Evolutionary conservation across 2,797 vertebrate genomes (phyloP).

Genomic region (Vultur gryphus): DNA sequence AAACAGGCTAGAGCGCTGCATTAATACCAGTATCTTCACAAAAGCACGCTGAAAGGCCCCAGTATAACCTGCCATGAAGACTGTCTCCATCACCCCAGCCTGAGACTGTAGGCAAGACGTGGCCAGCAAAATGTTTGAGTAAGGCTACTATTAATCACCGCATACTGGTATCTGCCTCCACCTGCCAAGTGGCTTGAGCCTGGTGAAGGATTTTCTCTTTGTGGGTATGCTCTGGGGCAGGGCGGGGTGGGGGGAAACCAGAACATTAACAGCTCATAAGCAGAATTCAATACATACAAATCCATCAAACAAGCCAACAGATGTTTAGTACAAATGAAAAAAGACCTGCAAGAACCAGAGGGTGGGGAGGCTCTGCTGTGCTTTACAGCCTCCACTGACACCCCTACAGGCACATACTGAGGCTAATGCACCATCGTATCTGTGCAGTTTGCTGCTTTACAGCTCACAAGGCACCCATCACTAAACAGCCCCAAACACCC

Average conservation of each 20-base stretch:
- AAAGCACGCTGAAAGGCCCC: not conserved
- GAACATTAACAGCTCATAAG: not conserved
- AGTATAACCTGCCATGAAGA: not conserved
- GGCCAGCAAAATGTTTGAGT: not conserved
- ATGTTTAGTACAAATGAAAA: not conserved
- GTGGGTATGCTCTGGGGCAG: not conserved
- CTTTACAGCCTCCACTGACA: not conserved
- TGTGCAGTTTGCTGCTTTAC: not conserved
- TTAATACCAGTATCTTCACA: not conserved
- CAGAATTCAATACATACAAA: not conserved
- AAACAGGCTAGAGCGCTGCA: not conserved
- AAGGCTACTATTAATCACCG: not conserved
- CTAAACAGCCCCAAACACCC: not conserved
- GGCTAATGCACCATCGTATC: fast-evolving
- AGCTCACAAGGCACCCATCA: not conserved
- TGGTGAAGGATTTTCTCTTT: not conserved
- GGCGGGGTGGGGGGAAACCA: too few relatives aligned
- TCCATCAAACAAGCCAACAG: not conserved
- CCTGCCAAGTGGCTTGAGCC: fast-evolving
- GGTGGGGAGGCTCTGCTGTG: not conserved
- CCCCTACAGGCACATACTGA: fast-evolving
- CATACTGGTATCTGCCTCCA: conserved; percentile 5
- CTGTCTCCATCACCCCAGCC: not conserved
- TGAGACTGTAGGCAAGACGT: not conserved
- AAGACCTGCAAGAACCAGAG: not conserved